Evolutionary conservation across 1,140 invertebrate genomes (phyloP).

Genomic region (Hycleus phaleratus): DNA sequence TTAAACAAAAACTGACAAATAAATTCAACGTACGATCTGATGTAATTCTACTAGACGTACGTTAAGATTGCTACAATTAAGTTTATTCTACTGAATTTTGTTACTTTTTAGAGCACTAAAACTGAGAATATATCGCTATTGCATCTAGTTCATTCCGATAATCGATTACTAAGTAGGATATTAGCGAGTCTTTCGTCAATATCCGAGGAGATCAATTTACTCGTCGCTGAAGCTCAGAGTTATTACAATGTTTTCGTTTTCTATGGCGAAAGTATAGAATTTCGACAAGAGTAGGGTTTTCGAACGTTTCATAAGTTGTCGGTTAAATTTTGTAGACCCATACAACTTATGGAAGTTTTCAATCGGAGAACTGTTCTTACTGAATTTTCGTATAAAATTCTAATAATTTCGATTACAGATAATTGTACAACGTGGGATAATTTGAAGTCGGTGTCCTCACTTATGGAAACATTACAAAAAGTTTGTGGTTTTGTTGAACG

Average conservation of each 20-base stretch:
- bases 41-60: conserved; percentile 53
- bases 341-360: neutral
- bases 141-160: conserved; percentile 70
- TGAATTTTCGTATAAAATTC: conserved; percentile 16
- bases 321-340: neutral
- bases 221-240: conserved; percentile 61
- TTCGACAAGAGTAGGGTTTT: conserved; percentile 9
- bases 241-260: conserved; percentile 55
- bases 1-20: conserved; percentile 44
- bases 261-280: conserved; percentile 51
- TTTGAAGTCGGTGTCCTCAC: conserved; percentile 33
- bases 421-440: conserved; percentile 18
- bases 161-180: conserved; percentile 73
- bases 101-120: conserved; percentile 40
- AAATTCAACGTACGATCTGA: conserved; percentile 43
- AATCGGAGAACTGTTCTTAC: conserved; percentile 9
- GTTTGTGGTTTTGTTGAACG: conserved; percentile 58
- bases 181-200: conserved; percentile 71
- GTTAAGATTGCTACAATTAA: conserved; percentile 23
- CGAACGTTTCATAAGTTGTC: neutral
- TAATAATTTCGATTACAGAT: conserved; percentile 6
- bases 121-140: conserved; percentile 58
- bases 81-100: conserved; percentile 12
- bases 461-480: conserved; percentile 53
- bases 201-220: conserved; percentile 63